Conservation (phyloP, 2,797 vertebrate species). For the Pseudochirops corinnae region DNA sequence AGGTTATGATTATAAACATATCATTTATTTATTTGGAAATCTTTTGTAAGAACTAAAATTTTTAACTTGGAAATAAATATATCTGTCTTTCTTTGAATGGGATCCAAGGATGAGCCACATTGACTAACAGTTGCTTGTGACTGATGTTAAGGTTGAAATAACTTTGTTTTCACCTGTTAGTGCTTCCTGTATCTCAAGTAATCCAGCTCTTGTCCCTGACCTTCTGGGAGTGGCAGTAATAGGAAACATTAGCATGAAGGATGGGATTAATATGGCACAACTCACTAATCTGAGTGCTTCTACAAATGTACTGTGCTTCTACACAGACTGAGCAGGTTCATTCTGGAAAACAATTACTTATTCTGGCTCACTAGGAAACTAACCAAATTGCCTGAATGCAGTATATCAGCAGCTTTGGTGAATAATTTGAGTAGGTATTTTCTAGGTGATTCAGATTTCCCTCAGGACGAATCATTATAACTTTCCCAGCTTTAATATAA, state of each 20-base stretch:
- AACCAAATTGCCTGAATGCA: not conserved
- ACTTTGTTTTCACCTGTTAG: not conserved
- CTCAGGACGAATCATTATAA: not conserved
- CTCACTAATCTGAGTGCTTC: not conserved
- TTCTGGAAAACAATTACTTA: constrained; percentile 25
- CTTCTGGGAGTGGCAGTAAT: constrained; percentile 24
- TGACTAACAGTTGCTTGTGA: constrained; percentile 35
- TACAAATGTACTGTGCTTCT: not conserved
- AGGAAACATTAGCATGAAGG: constrained; percentile 34
- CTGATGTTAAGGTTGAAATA: constrained; percentile 28
- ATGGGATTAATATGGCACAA: not conserved
- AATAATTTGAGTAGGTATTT: constrained; percentile 50
- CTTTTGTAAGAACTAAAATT: constrained; percentile 47
- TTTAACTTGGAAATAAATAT: constrained; percentile 56
- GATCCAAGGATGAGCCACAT: constrained; percentile 57
- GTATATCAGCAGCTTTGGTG: constrained; percentile 6
- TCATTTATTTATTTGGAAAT: constrained; percentile 49
- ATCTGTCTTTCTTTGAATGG: constrained; percentile 58
- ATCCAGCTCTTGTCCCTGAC: not conserved
- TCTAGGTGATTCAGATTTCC: constrained; percentile 10
- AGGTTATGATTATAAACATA: constrained; percentile 38
- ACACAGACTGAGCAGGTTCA: not conserved
- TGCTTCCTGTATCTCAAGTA: not conserved
- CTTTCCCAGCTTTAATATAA: not conserved
- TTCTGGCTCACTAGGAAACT: not conserved